Evolutionary conservation across 2,888 invertebrate species (phyloP).

Genomic region (Acholoe squamosa): DNA sequence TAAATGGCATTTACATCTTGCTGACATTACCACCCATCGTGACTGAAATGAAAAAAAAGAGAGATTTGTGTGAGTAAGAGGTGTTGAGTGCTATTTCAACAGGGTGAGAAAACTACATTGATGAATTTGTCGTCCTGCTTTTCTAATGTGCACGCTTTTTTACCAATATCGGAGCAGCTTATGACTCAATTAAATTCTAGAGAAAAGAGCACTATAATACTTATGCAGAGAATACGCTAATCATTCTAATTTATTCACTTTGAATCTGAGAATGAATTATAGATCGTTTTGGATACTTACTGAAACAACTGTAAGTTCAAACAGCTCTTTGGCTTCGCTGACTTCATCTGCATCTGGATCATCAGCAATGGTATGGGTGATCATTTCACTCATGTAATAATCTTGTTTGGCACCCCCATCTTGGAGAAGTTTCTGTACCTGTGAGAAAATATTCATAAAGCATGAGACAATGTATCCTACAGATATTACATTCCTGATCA

Average conservation of each 20-base stretch:
- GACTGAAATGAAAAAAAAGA: slow-evolving; percentile 79
- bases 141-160: no score
- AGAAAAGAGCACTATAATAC: no score
- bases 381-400: slow-evolving; percentile 94
- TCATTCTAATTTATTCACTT: not conserved
- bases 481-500: no score
- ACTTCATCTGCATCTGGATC: slow-evolving; percentile 86
- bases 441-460: slow-evolving; percentile 60
- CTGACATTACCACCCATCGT: slow-evolving; percentile 89
- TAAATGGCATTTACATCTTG: slow-evolving; percentile 86
- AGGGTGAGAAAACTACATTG: no score
- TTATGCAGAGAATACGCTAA: no score
- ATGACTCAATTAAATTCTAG: no score
- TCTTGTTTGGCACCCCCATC: slow-evolving; percentile 94
- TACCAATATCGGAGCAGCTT: no score
- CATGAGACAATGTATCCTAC: no score
- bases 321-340: slow-evolving; percentile 94
- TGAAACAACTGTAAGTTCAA: slow-evolving; percentile 95
- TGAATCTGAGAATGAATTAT: not conserved
- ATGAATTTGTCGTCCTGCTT: no score
- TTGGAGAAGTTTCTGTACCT: slow-evolving; percentile 86
- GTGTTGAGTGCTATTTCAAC: no score
- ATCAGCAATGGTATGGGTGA: slow-evolving; percentile 95
- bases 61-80: no score
- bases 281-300: slow-evolving; percentile 75